Conservation (phyloP, 2,888 invertebrate genomes). For the Strigamia maritima region DNA sequence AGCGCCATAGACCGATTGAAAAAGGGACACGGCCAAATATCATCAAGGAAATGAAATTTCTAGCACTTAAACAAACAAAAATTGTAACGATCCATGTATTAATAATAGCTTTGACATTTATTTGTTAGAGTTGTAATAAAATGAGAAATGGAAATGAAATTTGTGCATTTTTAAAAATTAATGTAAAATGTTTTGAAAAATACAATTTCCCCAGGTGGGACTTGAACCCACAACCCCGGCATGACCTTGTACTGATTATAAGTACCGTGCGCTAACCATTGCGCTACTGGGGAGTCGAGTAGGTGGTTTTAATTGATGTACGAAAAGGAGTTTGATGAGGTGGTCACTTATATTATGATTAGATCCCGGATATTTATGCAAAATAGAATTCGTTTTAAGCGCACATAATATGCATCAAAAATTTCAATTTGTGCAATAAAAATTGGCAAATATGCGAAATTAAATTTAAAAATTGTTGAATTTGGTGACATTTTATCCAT, state of each 20-base stretch:
- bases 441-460: too few species aligned
- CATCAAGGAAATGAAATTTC: not conserved
- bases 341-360: too few species aligned
- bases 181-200: slow-evolving; percentile 43
- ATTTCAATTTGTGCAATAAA: too few species aligned
- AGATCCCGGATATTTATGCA: too few species aligned
- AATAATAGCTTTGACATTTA: not conserved
- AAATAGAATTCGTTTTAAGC: too few species aligned
- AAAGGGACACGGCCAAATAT: not conserved
- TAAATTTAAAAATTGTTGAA: too few species aligned
- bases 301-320: too few species aligned
- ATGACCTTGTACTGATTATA: slow-evolving; percentile 54
- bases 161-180: too few species aligned
- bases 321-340: too few species aligned
- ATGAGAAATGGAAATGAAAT: too few species aligned
- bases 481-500: too few species aligned
- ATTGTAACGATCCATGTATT: not conserved
- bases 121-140: not conserved
- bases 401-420: too few species aligned
- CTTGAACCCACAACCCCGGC: slow-evolving; percentile 55
- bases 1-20: not conserved
- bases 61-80: not conserved
- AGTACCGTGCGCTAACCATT: slow-evolving; percentile 56
- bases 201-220: slow-evolving; percentile 53
- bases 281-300: slow-evolving; percentile 52